Percentiles rank a stretch among this genome's conserved stretches.
Conservation (phyloP, 2,797 vertebrate species). For the Iguana delicatissima region DNA sequence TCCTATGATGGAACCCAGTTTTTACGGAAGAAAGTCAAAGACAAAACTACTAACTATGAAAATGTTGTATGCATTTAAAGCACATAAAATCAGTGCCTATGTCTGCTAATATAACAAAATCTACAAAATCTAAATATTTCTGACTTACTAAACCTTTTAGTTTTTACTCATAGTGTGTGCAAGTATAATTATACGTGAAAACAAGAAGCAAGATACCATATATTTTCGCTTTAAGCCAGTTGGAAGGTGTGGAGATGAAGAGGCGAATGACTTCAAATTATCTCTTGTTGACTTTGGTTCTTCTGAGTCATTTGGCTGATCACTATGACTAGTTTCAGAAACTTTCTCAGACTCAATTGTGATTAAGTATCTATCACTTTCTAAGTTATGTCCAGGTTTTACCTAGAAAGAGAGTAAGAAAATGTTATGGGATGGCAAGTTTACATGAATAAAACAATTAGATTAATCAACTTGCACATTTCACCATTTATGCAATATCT, state of each 20-base stretch:
- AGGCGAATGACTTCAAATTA: slow-evolving; percentile 19
- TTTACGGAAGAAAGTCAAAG: not conserved
- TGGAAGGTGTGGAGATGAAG: slow-evolving; percentile 64
- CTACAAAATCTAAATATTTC: not conserved
- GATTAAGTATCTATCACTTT: slow-evolving; percentile 83
- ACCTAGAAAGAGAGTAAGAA: slow-evolving; percentile 68
- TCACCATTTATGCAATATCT: not conserved
- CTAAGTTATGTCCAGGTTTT: slow-evolving; percentile 80
- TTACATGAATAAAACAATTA: not conserved
- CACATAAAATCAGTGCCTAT: not conserved
- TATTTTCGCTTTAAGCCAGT: slow-evolving; percentile 81
- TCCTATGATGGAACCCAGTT: not conserved
- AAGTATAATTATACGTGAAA: rapidly evolving
- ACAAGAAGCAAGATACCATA: slow-evolving; percentile 67
- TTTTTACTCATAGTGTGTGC: not conserved
- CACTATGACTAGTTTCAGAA: slow-evolving; percentile 33
- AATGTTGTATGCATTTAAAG: not conserved
- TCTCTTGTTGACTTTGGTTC: slow-evolving; percentile 25
- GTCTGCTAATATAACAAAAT: not conserved
- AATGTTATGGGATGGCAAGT: rapidly evolving
- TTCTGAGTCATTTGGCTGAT: slow-evolving; percentile 38
- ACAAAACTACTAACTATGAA: not conserved
- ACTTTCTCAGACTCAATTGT: slow-evolving; percentile 77
- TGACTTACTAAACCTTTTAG: not conserved
- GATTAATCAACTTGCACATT: not conserved